Evolutionary conservation across 2,888 invertebrate species (phyloP).

Genomic region (Actias luna): DNA sequence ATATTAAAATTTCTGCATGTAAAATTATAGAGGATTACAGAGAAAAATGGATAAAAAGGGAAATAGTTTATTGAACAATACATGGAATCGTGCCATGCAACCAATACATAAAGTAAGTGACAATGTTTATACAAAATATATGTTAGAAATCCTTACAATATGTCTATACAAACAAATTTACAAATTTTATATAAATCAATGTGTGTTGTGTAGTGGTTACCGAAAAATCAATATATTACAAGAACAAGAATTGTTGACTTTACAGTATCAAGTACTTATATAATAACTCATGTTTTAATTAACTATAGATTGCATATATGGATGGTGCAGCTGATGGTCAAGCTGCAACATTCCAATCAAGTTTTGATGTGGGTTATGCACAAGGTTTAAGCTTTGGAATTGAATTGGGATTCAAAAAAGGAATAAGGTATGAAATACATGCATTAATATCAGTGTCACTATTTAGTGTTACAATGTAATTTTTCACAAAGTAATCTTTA

Average conservation of each 20-base stretch:
- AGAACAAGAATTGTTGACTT: neutral
- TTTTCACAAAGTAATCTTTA: neutral
- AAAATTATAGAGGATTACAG: no score
- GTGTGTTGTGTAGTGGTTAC: no score
- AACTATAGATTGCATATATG: slow-evolving; percentile 82
- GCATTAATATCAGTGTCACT: neutral
- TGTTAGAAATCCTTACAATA: no score
- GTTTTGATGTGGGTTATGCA: slow-evolving; percentile 86
- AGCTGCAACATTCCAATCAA: slow-evolving; percentile 83
- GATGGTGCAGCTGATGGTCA: slow-evolving; percentile 86
- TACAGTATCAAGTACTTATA: neutral
- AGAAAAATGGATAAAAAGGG: slow-evolving; percentile 45
- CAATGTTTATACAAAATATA: neutral
- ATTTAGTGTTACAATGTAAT: neutral
- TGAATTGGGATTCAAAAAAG: slow-evolving; percentile 69
- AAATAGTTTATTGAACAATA: slow-evolving; percentile 45
- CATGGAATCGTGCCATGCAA: slow-evolving; percentile 51
- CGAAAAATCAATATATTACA: neutral
- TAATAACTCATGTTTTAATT: neutral
- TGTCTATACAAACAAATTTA: no score
- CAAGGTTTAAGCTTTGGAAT: slow-evolving; percentile 85
- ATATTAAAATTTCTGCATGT: no score
- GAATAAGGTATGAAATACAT: slow-evolving; percentile 32
- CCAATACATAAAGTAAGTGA: slow-evolving; percentile 51
- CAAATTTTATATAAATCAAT: no score